phyloP scores from a whole-genome alignment of 2,888 invertebrate genomes.

The Pollenia amentaria region DNA sequence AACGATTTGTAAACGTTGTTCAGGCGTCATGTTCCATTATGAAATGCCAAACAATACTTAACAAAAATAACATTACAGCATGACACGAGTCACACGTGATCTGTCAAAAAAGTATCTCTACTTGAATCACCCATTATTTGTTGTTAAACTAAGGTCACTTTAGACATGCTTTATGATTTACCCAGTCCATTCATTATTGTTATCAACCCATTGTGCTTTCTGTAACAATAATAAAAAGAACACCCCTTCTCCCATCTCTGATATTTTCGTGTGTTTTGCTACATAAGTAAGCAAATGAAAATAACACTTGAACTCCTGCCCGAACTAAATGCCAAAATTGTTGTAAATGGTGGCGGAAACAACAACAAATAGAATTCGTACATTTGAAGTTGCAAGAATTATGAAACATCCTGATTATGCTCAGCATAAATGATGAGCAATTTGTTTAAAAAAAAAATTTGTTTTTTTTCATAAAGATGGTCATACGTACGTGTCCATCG shows the following conservation, averaged over 20 bases:
- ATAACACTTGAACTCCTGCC: constrained; percentile 30
- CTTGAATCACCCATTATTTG: no score
- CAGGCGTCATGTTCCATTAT: no score
- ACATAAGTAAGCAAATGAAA: constrained; percentile 44
- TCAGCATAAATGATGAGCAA: constrained; percentile 70
- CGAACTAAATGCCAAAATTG: constrained; percentile 4
- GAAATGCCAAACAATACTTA: no score
- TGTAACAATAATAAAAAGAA: constrained; percentile 1
- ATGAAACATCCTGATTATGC: constrained; percentile 61
- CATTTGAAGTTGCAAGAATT: constrained; percentile 31
- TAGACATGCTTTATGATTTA: no score
- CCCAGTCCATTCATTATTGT: no score
- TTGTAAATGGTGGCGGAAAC: constrained; percentile 32
- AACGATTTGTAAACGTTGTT: no score
- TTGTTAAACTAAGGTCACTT: no score
- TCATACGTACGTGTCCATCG: neutral
- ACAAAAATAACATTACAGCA: no score
- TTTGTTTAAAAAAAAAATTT: constrained; percentile 8
- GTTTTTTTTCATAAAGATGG: neutral
- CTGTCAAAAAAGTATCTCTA: no score
- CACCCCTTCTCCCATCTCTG: neutral
- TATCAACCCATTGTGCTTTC: neutral
- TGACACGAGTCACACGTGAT: no score
- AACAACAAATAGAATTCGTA: neutral
- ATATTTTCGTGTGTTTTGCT: constrained; percentile 18